phyloP scores from a whole-genome alignment of 2,113 vertebrate genomes.

The Apodemus sylvaticus region DNA sequence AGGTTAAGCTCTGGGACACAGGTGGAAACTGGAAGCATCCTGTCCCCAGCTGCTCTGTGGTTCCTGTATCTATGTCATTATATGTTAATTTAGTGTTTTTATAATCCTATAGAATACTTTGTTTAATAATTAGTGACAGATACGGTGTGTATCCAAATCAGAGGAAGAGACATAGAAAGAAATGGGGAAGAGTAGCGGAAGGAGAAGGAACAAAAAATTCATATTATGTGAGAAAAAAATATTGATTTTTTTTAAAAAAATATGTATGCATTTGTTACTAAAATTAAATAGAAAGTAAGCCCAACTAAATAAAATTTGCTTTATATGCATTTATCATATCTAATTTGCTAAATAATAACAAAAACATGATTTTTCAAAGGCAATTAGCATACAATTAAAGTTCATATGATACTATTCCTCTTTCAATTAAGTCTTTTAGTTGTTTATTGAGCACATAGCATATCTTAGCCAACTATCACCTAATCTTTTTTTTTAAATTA shows the following conservation, averaged over 20 bases:
- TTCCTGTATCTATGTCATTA: too few relatives aligned
- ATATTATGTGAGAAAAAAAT: not conserved
- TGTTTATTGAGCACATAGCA: not conserved
- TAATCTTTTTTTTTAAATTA: not conserved
- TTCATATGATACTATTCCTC: not conserved
- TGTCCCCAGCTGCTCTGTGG: too few relatives aligned
- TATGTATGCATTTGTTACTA: too few relatives aligned
- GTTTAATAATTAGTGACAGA: not conserved
- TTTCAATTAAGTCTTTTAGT: not conserved
- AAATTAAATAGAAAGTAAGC: not conserved
- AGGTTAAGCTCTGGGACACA: too few relatives aligned
- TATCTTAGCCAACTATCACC: not conserved
- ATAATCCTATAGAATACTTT: not conserved
- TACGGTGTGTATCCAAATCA: not conserved
- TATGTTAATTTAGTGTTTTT: not conserved
- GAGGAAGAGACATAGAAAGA: not conserved
- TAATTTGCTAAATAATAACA: not conserved
- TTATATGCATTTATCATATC: not conserved
- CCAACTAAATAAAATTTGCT: not conserved
- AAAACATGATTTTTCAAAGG: not conserved
- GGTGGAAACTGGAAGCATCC: too few relatives aligned
- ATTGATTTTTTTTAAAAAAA: not conserved
- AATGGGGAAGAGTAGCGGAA: not conserved
- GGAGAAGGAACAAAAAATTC: not conserved
- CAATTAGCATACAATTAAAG: not conserved